Percentiles rank a stretch among this genome's conserved stretches.
phyloP scores from a whole-genome alignment of 2,888 invertebrate species.

The Troglohyphantes excavatus region DNA sequence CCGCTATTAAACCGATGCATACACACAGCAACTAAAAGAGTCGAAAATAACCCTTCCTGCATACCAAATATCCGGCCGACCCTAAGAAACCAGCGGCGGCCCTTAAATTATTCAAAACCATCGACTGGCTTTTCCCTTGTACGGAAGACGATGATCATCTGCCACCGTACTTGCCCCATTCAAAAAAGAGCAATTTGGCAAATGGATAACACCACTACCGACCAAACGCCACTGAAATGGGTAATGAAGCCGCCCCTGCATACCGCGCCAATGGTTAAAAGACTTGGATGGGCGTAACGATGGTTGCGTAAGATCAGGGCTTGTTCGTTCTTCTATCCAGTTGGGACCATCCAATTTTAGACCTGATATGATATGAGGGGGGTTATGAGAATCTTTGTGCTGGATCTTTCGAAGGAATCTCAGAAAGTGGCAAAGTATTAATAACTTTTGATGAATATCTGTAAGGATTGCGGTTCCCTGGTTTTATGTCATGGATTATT shows the following conservation, averaged over 20 bases:
- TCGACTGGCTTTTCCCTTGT: not conserved
- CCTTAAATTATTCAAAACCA: slow-evolving; percentile 50
- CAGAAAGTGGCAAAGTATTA: no score
- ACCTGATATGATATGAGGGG: not conserved
- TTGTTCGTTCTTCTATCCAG: not conserved
- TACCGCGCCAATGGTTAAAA: slow-evolving; percentile 2
- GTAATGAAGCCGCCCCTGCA: slow-evolving; percentile 53
- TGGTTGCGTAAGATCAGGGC: not conserved
- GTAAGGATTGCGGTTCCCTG: no score
- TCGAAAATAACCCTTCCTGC: not conserved
- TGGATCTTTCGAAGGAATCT: no score
- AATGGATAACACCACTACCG: slow-evolving; percentile 50
- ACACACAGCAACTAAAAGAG: not conserved
- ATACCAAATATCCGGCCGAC: not conserved
- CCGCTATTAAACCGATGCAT: not conserved
- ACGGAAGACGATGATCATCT: slow-evolving; percentile 28
- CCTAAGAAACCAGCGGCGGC: not conserved
- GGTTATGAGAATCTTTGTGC: no score
- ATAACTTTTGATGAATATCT: no score
- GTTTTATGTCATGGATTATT: no score
- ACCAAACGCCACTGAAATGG: slow-evolving; percentile 44
- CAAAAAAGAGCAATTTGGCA: slow-evolving; percentile 66
- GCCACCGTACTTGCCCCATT: slow-evolving; percentile 8
- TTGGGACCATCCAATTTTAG: not conserved
- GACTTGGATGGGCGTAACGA: slow-evolving; percentile 25